Evolutionary conservation across 2,888 invertebrate species (phyloP).

Genomic region (Drosophila prostipennis): DNA sequence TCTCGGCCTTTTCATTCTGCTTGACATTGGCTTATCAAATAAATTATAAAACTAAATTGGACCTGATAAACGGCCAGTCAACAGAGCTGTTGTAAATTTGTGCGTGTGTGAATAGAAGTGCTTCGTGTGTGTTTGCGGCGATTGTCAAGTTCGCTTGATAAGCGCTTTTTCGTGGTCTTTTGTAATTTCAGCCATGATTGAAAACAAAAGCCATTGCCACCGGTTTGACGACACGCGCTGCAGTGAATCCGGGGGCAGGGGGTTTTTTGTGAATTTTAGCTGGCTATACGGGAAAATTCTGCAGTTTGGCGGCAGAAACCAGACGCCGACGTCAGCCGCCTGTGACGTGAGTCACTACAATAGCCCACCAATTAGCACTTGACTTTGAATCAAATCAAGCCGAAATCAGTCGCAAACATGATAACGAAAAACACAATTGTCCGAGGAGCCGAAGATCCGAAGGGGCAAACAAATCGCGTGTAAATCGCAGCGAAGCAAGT

Average conservation of each 20-base stretch:
- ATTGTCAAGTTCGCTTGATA: constrained; percentile 63
- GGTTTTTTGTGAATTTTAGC: neutral
- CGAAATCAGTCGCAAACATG: constrained; percentile 65
- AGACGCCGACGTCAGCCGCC: constrained; percentile 55
- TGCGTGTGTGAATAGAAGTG: constrained; percentile 30
- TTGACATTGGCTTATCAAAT: constrained; percentile 72
- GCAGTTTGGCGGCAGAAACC: constrained; percentile 53
- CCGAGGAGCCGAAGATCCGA: neutral
- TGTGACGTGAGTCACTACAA: constrained; percentile 57
- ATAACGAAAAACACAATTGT: constrained; percentile 51
- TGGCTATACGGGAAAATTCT: constrained; percentile 56
- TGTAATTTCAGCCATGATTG: constrained; percentile 58
- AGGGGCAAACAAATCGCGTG: constrained; percentile 37
- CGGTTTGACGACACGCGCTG: constrained; percentile 60
- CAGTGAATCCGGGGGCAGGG: neutral
- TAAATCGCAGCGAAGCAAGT: constrained; percentile 49
- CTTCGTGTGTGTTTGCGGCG: constrained; percentile 14
- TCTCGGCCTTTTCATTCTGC: constrained; percentile 42
- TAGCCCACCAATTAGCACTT: constrained; percentile 69
- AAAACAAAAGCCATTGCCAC: constrained; percentile 64
- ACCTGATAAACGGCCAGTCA: constrained; percentile 52
- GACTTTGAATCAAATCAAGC: constrained; percentile 66
- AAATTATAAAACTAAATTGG: constrained; percentile 56
- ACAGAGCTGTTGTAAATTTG: constrained; percentile 45
- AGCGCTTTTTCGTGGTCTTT: constrained; percentile 45